phyloP scores from a whole-genome alignment of 2,113 vertebrate species.

The Notarius lentiginosus region DNA sequence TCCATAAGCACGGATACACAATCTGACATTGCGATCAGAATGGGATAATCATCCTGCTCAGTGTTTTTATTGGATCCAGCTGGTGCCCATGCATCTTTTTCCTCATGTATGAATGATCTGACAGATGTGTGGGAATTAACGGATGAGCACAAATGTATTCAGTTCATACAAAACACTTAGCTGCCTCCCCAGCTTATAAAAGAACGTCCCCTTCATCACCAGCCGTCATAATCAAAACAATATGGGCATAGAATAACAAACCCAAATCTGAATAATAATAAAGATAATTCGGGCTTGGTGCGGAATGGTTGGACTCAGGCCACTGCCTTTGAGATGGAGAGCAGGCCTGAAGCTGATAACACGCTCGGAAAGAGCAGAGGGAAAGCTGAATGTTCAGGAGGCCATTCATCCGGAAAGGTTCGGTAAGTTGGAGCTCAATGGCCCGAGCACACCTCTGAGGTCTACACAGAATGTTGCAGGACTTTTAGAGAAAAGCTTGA shows the following conservation, averaged over 20 bases:
- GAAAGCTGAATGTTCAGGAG: background rate
- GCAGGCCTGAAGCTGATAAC: slow-evolving; percentile 33
- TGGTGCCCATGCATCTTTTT: slow-evolving; percentile 56
- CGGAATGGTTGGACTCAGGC: slow-evolving; percentile 31
- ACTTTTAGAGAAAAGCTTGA: slow-evolving; percentile 7
- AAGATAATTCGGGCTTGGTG: slow-evolving; percentile 34
- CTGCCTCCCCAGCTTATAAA: slow-evolving; percentile 1
- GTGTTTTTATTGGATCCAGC: slow-evolving; percentile 55
- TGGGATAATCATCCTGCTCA: slow-evolving; percentile 52
- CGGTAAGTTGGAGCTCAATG: slow-evolving; percentile 10
- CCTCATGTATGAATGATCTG: slow-evolving; percentile 54
- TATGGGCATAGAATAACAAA: slow-evolving; percentile 26
- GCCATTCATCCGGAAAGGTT: slow-evolving; percentile 19
- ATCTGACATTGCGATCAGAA: slow-evolving; percentile 21
- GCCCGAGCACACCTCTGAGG: slow-evolving; percentile 10
- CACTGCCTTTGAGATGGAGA: slow-evolving; percentile 32
- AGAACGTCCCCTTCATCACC: slow-evolving; percentile 13
- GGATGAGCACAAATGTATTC: slow-evolving; percentile 45
- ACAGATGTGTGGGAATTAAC: slow-evolving; percentile 56
- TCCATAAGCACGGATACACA: background rate
- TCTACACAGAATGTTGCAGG: background rate
- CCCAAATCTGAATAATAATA: slow-evolving; percentile 45
- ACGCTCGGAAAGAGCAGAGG: background rate
- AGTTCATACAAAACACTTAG: slow-evolving; percentile 42
- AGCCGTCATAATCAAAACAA: slow-evolving; percentile 35